Percentiles rank a stretch among this genome's conserved stretches.
Evolutionary conservation across 2,797 vertebrate species (phyloP).

Genomic region (Champsocephalus gunnari): DNA sequence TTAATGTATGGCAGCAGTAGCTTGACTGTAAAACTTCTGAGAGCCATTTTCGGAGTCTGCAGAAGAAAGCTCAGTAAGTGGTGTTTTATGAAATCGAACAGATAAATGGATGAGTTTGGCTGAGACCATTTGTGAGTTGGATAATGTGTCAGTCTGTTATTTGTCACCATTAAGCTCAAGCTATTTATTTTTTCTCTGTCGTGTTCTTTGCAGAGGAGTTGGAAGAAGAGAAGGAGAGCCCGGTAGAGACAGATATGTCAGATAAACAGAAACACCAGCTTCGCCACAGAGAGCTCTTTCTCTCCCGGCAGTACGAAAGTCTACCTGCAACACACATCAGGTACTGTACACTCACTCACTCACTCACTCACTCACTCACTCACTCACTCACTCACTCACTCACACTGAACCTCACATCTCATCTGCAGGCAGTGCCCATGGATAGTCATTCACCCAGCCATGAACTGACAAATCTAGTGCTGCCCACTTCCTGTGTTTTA

Average conservation of each 20-base stretch:
- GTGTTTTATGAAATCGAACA: background rate
- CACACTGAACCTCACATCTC: background rate
- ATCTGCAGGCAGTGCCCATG: slow-evolving; percentile 55
- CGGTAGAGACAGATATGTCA: slow-evolving; percentile 90
- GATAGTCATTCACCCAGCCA: slow-evolving; percentile 44
- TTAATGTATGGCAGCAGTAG: slow-evolving; percentile 25
- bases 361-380: too few relatives aligned
- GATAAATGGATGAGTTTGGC: slow-evolving; percentile 14
- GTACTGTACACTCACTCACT: slow-evolving; percentile 71
- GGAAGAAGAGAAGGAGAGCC: slow-evolving; percentile 94
- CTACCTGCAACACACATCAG: slow-evolving; percentile 97
- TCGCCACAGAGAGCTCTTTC: slow-evolving; percentile 96
- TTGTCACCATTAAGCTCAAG: background rate
- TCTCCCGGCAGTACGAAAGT: slow-evolving; percentile 96
- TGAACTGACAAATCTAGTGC: slow-evolving; percentile 28
- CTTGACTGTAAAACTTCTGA: slow-evolving; percentile 1
- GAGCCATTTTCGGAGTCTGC: slow-evolving; percentile 3
- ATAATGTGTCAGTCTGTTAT: background rate
- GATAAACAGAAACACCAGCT: slow-evolving; percentile 99
- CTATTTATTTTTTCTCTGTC: slow-evolving; percentile 1
- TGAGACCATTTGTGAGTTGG: slow-evolving; percentile 22
- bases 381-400: background rate
- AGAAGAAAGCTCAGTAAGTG: background rate
- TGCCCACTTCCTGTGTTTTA: slow-evolving; percentile 59
- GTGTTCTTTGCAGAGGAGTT: slow-evolving; percentile 90